A percentile compares a stretch with the other conserved stretches of the same genome.
Evolutionary conservation across 1,140 invertebrate species (phyloP).

Genomic region (Lepidurus arcticus): DNA sequence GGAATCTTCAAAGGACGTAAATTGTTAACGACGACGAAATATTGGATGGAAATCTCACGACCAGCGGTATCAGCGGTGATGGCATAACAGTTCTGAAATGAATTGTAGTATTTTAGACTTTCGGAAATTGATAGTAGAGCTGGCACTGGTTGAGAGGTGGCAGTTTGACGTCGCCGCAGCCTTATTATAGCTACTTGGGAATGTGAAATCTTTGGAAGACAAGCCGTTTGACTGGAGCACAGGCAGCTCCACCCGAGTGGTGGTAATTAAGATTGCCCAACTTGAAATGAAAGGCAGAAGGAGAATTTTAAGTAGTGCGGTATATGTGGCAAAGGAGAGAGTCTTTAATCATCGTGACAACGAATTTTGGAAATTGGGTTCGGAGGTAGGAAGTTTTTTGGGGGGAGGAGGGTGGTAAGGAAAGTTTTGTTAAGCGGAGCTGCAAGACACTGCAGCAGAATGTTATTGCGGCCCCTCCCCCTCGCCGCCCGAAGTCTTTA

Average conservation of each 20-base stretch:
- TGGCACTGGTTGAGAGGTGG: not conserved
- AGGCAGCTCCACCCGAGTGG: not conserved
- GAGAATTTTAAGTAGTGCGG: conserved; percentile 1
- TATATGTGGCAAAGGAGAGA: not conserved
- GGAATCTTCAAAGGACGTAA: no score
- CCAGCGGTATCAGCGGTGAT: not conserved
- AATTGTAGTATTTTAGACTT: not conserved
- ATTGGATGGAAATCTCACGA: not conserved
- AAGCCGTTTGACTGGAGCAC: not conserved
- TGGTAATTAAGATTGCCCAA: conserved; percentile 15
- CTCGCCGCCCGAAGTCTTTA: not conserved
- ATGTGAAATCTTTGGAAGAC: not conserved
- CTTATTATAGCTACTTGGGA: not conserved
- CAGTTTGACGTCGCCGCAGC: not conserved
- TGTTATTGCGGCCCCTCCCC: not conserved
- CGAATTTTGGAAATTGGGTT: conserved; percentile 10
- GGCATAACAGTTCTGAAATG: not conserved
- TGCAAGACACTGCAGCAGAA: not conserved
- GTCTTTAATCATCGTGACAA: conserved; percentile 19
- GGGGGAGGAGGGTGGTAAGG: not conserved
- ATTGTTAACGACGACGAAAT: no score
- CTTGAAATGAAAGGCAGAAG: not conserved
- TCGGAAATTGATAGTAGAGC: not conserved
- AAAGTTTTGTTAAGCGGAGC: not conserved
- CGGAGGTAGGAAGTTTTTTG: not conserved